phyloP scores from a whole-genome alignment of 2,113 vertebrate species.

The Dipodomys spectabilis region DNA sequence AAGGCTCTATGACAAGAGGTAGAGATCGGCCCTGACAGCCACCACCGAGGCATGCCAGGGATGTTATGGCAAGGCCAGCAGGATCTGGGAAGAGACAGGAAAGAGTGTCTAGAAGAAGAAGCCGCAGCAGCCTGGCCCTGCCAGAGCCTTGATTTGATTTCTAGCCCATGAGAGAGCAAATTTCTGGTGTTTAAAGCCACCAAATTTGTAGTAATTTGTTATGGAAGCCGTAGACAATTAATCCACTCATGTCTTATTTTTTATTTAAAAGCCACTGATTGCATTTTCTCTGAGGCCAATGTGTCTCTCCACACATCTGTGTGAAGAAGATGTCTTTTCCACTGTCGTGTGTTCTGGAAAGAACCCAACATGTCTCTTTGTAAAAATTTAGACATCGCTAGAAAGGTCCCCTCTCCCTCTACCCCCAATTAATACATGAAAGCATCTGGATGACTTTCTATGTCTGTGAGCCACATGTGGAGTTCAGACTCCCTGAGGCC shows the following conservation, averaged over 20 bases:
- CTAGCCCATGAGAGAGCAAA: neutral
- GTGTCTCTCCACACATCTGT: fast-evolving
- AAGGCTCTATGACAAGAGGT: neutral
- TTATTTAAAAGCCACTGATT: neutral
- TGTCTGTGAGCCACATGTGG: constrained; percentile 75
- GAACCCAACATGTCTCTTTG: neutral
- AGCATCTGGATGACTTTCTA: constrained; percentile 64
- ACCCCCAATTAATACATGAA: constrained; percentile 70
- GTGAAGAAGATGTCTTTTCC: neutral
- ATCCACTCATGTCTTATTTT: neutral
- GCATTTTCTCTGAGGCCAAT: fast-evolving
- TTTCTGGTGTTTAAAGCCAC: neutral
- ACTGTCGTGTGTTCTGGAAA: neutral
- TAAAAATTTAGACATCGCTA: constrained; percentile 41
- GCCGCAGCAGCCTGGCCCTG: no score
- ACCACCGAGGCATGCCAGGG: fast-evolving
- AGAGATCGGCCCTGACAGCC: neutral
- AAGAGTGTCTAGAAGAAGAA: neutral
- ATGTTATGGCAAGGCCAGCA: no score
- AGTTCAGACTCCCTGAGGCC: constrained; percentile 72
- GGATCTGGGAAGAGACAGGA: neutral
- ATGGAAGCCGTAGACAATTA: neutral
- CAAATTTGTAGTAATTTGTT: neutral
- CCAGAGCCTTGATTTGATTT: neutral
- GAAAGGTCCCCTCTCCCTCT: constrained; percentile 31